phyloP scores from a whole-genome alignment of 2,888 invertebrate genomes.

The Iphiclides podalirius region DNA sequence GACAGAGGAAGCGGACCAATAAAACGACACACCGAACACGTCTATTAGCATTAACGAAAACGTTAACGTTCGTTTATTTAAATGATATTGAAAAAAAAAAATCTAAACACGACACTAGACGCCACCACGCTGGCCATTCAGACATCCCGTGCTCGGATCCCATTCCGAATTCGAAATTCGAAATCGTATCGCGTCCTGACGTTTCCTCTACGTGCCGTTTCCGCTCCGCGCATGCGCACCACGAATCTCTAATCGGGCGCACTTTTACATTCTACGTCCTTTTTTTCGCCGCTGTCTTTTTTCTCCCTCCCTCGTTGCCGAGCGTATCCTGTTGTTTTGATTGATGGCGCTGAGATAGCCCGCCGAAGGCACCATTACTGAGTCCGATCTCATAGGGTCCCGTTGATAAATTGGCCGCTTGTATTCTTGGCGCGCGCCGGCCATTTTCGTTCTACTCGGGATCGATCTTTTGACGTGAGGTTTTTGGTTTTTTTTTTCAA shows the following conservation, averaged over 20 bases:
- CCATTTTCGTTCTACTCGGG: conserved; percentile 50
- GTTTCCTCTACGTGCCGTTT: conserved; percentile 75
- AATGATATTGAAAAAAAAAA: conserved; percentile 34
- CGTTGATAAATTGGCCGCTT: conserved; percentile 59
- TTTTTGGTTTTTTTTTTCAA: conserved; percentile 12
- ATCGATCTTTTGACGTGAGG: conserved; percentile 46
- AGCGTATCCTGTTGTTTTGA: conserved; percentile 72
- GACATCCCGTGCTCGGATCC: conserved; percentile 55
- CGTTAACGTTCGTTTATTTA: conserved; percentile 22
- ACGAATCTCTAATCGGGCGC: conserved; percentile 69
- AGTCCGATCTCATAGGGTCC: conserved; percentile 51
- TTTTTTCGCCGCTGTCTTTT: conserved; percentile 38
- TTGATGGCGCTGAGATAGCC: conserved; percentile 66
- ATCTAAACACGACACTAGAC: conserved; percentile 48
- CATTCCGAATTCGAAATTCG: conserved; percentile 72
- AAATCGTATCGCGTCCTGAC: conserved; percentile 79
- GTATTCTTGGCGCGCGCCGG: conserved; percentile 52
- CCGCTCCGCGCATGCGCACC: conserved; percentile 63
- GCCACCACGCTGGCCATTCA: conserved; percentile 57
- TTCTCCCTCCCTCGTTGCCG: conserved; percentile 38
- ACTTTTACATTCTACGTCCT: conserved; percentile 45
- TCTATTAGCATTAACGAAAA: conserved; percentile 31
- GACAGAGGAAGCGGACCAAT: conserved; percentile 22
- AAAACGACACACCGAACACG: conserved; percentile 26
- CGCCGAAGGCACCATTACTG: conserved; percentile 53